A percentile compares a stretch with the other conserved stretches of the same genome.
phyloP scores from a whole-genome alignment of 2,113 vertebrate species.

The Dermatemys mawii region DNA sequence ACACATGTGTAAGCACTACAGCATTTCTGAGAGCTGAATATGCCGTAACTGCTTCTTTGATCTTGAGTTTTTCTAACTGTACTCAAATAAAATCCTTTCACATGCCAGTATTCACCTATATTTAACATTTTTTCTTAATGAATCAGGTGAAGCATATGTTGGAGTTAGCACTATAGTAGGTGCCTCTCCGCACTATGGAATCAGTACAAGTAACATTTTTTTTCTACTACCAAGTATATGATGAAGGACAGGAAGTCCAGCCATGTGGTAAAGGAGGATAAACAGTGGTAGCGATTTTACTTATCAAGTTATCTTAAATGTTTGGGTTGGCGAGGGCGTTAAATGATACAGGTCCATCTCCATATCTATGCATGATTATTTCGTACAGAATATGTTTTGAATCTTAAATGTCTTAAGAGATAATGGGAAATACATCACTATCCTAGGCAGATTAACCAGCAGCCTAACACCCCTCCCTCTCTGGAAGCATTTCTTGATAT shows the following conservation, averaged over 20 bases:
- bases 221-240: neutral
- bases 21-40: neutral
- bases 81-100: neutral
- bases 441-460: neutral
- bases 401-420: neutral
- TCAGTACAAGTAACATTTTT: neutral
- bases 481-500: neutral
- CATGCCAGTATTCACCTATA: neutral
- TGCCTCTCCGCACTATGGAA: neutral
- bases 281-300: neutral
- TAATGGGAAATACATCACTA: neutral
- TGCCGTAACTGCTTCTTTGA: neutral
- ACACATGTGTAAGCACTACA: neutral
- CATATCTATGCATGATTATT: neutral
- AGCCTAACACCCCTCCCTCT: neutral
- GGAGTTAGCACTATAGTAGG: neutral
- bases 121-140: neutral
- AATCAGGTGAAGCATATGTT: neutral
- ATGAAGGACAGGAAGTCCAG: neutral
- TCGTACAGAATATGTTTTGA: neutral
- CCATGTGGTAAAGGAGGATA: neutral
- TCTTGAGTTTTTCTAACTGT: accelerated
- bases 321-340: neutral
- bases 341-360: accelerated
- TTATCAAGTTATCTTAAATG: neutral